phyloP scores from a whole-genome alignment of 1,140 invertebrate genomes.

The Luehdorfia chinensis region DNA sequence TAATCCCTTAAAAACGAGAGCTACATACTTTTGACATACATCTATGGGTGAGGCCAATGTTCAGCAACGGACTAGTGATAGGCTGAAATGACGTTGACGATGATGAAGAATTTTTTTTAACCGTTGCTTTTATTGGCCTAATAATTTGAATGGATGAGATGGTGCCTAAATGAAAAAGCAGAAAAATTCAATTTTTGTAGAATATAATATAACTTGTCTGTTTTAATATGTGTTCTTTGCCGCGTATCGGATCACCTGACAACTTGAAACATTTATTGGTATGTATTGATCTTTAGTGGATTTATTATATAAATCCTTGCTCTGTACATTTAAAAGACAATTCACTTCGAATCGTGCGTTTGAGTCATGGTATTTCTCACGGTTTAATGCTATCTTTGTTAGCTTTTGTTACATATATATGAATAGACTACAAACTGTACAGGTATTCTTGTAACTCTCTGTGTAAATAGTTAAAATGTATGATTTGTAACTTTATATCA shows the following conservation, averaged over 20 bases:
- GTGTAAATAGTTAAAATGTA: not conserved
- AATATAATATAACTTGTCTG: no score
- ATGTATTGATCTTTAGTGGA: slow-evolving; percentile 55
- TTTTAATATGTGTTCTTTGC: slow-evolving; percentile 27
- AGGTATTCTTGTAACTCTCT: not conserved
- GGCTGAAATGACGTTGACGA: no score
- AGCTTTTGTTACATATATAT: not conserved
- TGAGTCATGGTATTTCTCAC: slow-evolving; percentile 27
- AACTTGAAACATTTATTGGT: slow-evolving; percentile 52
- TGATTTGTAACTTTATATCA: not conserved
- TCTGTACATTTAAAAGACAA: slow-evolving; percentile 19
- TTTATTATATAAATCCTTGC: slow-evolving; percentile 41
- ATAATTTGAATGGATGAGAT: no score
- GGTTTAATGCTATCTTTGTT: not conserved
- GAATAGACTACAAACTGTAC: not conserved
- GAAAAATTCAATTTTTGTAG: no score
- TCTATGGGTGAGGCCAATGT: no score
- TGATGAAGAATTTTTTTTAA: no score
- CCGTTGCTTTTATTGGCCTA: no score
- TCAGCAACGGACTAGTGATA: no score
- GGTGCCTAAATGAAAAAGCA: no score
- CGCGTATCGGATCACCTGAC: slow-evolving; percentile 21
- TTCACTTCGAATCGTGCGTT: not conserved
- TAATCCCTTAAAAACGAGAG: no score
- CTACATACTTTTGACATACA: no score